These are phyloP conservation scores for Eupithecia tripunctaria DNA, from an alignment of 2,888 invertebrate species.

Conservation along the genomic window DNA sequence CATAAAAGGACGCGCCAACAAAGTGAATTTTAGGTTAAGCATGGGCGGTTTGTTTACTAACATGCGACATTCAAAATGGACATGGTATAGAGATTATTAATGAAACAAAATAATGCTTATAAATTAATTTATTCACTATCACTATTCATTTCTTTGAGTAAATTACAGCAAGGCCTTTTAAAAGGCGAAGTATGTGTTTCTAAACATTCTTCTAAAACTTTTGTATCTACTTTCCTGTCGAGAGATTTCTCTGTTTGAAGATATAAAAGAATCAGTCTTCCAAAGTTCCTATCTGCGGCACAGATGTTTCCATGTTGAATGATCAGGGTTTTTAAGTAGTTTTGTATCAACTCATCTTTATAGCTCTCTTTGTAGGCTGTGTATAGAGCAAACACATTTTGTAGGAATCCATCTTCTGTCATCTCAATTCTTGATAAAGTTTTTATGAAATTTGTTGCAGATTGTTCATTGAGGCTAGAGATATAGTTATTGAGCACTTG, in stretches of 20 bases:
- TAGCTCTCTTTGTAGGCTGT: conserved; percentile 60
- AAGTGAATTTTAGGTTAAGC: too few species aligned
- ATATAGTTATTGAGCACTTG: conserved; percentile 61
- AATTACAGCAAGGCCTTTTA: conserved; percentile 60
- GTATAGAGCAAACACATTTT: conserved; percentile 61
- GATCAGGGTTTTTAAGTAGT: conserved; percentile 53
- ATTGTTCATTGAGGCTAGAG: conserved; percentile 44
- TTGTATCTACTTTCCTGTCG: conserved; percentile 31
- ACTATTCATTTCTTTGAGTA: conserved; percentile 53
- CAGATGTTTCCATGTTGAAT: conserved; percentile 48
- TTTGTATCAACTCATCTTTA: conserved; percentile 57
- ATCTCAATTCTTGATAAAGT: conserved; percentile 52
- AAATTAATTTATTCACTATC: conserved; percentile 25
- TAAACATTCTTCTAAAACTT: conserved; percentile 54
- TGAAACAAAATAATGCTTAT: background rate
- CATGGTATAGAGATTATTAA: too few species aligned
- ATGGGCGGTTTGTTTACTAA: too few species aligned
- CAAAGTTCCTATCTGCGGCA: conserved; percentile 60
- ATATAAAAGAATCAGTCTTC: conserved; percentile 59
- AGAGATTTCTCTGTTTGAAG: conserved; percentile 57
- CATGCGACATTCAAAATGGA: too few species aligned
- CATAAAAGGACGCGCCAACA: too few species aligned
- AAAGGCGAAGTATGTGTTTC: conserved; percentile 64
- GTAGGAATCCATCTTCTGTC: conserved; percentile 51
- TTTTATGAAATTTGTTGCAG: conserved; percentile 51